Base-by-base conservation (phyloP, 2,888 invertebrate genomes). In the Caenorhabditis sulstoni region DNA sequence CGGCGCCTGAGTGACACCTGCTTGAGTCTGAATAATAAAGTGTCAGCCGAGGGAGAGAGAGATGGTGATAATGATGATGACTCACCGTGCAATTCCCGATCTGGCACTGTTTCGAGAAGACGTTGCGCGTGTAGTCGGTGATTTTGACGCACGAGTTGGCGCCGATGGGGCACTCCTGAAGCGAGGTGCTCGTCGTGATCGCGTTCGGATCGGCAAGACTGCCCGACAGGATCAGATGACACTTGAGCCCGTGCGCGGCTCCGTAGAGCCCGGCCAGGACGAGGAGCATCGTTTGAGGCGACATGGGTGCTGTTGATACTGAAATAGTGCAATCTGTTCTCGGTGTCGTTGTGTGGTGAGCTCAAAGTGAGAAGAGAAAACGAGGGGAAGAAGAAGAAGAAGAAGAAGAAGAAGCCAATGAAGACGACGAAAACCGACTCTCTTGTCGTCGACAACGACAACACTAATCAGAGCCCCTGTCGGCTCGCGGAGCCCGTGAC, bases 81-180 rank as follows among this genome's bases (percentile, higher is more conserved):
- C 65, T 45, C 39, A 79, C 79, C 5, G 79, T 79, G 68, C 79
- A 79, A 50, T 79, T 79, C 41, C 67, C 75, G 45, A 71, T 59
- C 45, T 79, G 79, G 45, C 79, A 79, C 61, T 75, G 75, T 66
- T 79, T 79, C 14, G 79, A 75, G 75, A 75, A 79, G 20, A 53
- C 49, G 29, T 52, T 55, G n/a, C 47, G 35, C 2, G 70, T 44
- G 52, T 66, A 79, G 53, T 79, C 79, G 61, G 70, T 62, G 8
- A 67, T 79, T 41, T 79, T 79, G 23, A 79, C 75, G 37, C 79
- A 79, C n/a, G 79, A 49, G 11, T 75, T 74, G 22, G 79, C 68
- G 7, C 79, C 79, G 20, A 79, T 66, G 22, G 75, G 75, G 45
- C 79, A 79, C 12, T 79, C 79, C 74, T 78, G 78, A 12, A 78